Evolutionary conservation across 2,113 vertebrate species (phyloP), one percentile per base, ranked within the genome.

Genomic region (Thalassoma bifasciatum): DNA sequence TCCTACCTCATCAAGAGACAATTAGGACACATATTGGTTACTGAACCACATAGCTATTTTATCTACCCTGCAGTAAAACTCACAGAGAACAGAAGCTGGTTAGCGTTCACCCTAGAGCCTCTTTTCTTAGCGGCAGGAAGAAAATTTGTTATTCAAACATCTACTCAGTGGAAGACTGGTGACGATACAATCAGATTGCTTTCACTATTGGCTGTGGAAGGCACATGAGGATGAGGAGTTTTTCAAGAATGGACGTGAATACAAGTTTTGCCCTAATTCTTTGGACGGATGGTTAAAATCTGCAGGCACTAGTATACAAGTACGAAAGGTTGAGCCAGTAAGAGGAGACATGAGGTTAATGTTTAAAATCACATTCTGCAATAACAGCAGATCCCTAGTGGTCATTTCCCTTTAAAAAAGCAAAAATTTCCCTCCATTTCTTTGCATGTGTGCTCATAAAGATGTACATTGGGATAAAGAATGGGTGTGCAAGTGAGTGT

Each of bases 201-300:
- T 63, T 66, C 26, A 52, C 21, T 30, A 70, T 42, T 58, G 54
- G 56, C 70, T 88, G 70, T 75, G 81, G 72, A 90, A 91, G 91
- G 91, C 90, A 91, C 86, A 84, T 69, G 80, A 89, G 70, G 78
- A 92, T 85, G 87, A 83, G 50, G 16, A 73, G 64, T 26, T 54
- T 65, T 47, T 73, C 49, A 60, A 66, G 40, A 65, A 82, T 64
- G 72, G 47, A 74, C 65, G 50, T 34, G 21, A 77, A 73, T 9
- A 64, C 24, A 26, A 16, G 19, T 68, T 61, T 64, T 34, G 26
- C 37, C 83, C 57, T 54, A 26, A 58, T 82, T 75, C 46, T 78
- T 61, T 75, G 62, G 47, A 49, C 36, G 56, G 72, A 72, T n/a
- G 38, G 69, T 30, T 58, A 53, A 13, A 57, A 68, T 50, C 17